Evolutionary conservation across 35 echinoderm and acorn worm species (phyloP), one percentile per base, ranked within the genome.

Genomic region (Strongylocentrotus purpuratus): DNA sequence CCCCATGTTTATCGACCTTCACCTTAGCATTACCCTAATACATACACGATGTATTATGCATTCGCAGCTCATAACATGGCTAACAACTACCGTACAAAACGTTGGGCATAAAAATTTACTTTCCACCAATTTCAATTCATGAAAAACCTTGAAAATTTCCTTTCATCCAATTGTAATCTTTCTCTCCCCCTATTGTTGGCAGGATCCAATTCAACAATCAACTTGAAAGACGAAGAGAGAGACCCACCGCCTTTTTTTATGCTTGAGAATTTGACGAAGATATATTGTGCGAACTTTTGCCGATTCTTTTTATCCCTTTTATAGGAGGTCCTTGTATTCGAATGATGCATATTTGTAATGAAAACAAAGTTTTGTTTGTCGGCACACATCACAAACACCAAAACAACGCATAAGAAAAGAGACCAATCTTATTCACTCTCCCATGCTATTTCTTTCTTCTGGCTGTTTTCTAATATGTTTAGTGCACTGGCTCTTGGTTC

Each of bases 151-250:
- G 87, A 89, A 46, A 89, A 33, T 89, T 89, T 89, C 10, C 87
- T 89, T 45, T 89, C 32, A 45, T 89, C 87, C 32, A 89, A 46
- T 33, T 89, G 87, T 89, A 89, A 89, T 89, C 87, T 89, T 89
- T 89, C 87, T 89, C 45, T 89, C 9, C 33, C 9, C 33, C 87
- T 41, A 45, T 89, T 89, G 87, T 89, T 33, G 14, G 32, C 33
- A 13, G 45, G 45, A 89, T 89, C 7, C 87, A 41, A 45, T 46
- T 33, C 87, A 46, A 89, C 87, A 46, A 89, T 89, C 65, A 78
- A 78, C 65, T n/a, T n/a, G 28, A 78, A 78, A 78, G 22, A 78
- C 20, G 65, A 22, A 28, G 65, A 41, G 35, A 41, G 35, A 78
- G 65, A 78, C 20, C 65, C 4, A 28, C 65, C 65, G 5, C 20